Percentiles rank a stretch among this genome's conserved stretches.
Evolutionary conservation across 2,113 vertebrate genomes (phyloP).

Genomic region (Astur gentilis): DNA sequence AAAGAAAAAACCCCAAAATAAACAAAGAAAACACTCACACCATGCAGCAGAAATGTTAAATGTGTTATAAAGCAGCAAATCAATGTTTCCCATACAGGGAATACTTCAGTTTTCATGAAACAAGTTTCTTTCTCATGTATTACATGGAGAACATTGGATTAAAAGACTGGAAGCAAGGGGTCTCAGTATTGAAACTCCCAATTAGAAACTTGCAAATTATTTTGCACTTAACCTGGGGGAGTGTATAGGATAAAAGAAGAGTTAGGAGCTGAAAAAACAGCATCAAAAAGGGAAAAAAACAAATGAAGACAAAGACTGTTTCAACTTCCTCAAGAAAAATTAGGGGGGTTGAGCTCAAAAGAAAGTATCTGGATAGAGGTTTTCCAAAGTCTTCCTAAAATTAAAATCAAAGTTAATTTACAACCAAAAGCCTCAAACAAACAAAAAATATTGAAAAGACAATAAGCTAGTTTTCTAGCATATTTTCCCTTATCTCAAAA

Average conservation of each 20-base stretch:
- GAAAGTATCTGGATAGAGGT: not conserved
- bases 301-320: not conserved
- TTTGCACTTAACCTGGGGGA: not conserved
- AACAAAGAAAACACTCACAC: not conserved
- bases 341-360: not conserved
- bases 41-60: fast-evolving
- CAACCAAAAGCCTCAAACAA: not conserved
- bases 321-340: not conserved
- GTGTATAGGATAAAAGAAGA: not conserved
- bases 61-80: not conserved
- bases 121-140: not conserved
- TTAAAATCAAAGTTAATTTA: not conserved
- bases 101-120: not conserved
- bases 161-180: not conserved
- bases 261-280: not conserved
- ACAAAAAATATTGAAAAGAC: not conserved
- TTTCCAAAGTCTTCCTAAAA: not conserved
- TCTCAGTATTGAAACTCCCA: not conserved
- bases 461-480: not conserved
- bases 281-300: not conserved
- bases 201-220: not conserved
- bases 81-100: not conserved
- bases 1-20: fast-evolving
- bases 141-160: not conserved
- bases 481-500: not conserved